These are phyloP conservation scores for Lepidostoma basale DNA, from an alignment of 1,140 invertebrate genomes.

Conservation along the genomic window DNA sequence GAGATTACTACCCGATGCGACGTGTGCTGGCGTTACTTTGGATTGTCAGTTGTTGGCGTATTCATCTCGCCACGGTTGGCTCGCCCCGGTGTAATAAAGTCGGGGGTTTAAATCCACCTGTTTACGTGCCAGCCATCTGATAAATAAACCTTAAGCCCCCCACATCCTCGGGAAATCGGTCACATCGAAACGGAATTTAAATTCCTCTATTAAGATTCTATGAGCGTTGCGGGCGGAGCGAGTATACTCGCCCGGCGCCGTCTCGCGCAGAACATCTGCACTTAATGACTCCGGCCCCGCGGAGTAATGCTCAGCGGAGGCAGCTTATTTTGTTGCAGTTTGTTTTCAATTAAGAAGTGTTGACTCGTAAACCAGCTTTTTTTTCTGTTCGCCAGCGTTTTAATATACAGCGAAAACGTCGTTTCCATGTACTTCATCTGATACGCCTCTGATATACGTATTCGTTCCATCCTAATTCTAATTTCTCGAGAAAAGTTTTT, in stretches of 20 bases:
- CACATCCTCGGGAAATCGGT: conserved; percentile 30
- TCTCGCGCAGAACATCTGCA: conserved; percentile 4
- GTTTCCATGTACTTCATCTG: no score
- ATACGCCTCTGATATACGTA: no score
- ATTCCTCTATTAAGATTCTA: conserved; percentile 36
- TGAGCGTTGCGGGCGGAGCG: not conserved
- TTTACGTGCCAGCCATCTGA: conserved; percentile 23
- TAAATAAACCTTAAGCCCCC: conserved; percentile 20
- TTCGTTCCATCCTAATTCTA: no score
- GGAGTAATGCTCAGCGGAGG: not conserved
- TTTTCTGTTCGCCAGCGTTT: no score
- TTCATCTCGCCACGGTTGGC: not conserved
- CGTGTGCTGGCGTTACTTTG: no score
- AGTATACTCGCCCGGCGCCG: not conserved
- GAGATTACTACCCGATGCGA: no score
- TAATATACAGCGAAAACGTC: no score
- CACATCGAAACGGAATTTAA: conserved; percentile 34
- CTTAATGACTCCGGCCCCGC: not conserved
- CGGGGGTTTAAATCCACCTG: conserved; percentile 16
- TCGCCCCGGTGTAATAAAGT: not conserved
- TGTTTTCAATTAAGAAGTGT: conserved; percentile 2
- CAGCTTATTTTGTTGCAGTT: conserved; percentile 3
- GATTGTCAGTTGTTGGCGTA: no score
- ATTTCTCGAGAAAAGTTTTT: no score
- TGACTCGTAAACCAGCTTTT: no score